A percentile compares a stretch with the other conserved stretches of the same genome.
phyloP scores from a whole-genome alignment of 2,888 invertebrate species.

The Clivina fossor region DNA sequence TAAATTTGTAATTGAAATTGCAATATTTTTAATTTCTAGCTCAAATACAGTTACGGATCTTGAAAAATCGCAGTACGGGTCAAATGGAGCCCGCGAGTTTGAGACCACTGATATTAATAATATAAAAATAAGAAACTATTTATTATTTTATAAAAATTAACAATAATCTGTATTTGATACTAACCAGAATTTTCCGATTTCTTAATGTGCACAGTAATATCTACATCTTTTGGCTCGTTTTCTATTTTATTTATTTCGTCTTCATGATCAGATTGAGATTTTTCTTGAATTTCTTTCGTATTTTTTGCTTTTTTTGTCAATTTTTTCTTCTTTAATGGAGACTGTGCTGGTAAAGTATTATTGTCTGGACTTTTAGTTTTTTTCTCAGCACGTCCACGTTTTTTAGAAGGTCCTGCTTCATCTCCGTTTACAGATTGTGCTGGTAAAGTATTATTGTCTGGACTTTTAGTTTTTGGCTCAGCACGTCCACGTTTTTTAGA shows the following conservation, averaged over 20 bases:
- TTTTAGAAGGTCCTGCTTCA: background rate
- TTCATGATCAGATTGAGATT: slow-evolving; percentile 12
- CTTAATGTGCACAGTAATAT: background rate
- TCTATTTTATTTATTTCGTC: background rate
- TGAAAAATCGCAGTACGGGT: too few species aligned
- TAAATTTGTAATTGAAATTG: too few species aligned
- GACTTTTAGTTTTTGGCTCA: background rate
- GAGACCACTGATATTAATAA: too few species aligned
- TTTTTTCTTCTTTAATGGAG: too few species aligned
- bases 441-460: background rate
- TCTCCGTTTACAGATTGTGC: background rate
- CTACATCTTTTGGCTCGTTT: background rate
- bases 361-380: slow-evolving; percentile 16
- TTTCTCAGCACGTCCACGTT: too few species aligned
- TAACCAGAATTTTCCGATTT: background rate
- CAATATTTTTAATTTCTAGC: too few species aligned
- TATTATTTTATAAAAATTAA: too few species aligned
- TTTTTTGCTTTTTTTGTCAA: slow-evolving; percentile 6
- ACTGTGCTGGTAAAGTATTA: too few species aligned
- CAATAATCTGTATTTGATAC: too few species aligned
- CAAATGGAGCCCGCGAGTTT: too few species aligned
- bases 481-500: slow-evolving; percentile 17
- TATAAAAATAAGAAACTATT: too few species aligned
- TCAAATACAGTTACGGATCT: too few species aligned
- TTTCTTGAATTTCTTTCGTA: background rate